Evolutionary conservation across 2,888 invertebrate species (phyloP).

Genomic region (Caenorhabditis imperialis): DNA sequence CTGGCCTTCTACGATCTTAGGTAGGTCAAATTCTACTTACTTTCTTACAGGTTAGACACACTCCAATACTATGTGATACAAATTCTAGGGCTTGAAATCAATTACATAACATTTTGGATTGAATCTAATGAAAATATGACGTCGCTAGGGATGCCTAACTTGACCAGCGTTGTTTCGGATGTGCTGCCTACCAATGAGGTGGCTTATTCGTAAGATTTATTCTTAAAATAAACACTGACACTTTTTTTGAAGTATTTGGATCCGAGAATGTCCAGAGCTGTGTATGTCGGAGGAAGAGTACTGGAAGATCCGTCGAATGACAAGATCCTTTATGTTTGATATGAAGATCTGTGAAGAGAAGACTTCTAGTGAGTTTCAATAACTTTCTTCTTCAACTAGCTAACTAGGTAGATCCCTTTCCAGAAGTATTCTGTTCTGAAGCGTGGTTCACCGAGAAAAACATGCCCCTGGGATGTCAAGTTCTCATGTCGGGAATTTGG

Average conservation of each 20-base stretch:
- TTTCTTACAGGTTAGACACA: background rate
- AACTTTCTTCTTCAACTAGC: background rate
- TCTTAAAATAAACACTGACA: background rate
- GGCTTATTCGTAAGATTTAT: slow-evolving; percentile 4
- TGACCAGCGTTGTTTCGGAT: background rate
- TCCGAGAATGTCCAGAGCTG: background rate
- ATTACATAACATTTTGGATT: slow-evolving; percentile 12
- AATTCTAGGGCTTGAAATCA: background rate
- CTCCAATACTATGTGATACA: no score
- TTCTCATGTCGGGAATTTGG: slow-evolving; percentile 39
- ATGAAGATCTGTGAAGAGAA: slow-evolving; percentile 1
- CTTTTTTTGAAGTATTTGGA: background rate
- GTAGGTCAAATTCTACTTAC: background rate
- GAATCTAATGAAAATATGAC: slow-evolving; percentile 6
- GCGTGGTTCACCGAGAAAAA: slow-evolving; percentile 2
- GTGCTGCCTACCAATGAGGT: slow-evolving; percentile 4
- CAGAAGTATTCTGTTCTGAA: slow-evolving; percentile 29
- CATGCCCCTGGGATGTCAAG: slow-evolving; percentile 34
- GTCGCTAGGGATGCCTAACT: slow-evolving; percentile 9
- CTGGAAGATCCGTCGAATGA: background rate
- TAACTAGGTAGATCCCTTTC: background rate
- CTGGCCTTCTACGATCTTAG: slow-evolving; percentile 2
- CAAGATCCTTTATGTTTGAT: slow-evolving; percentile 3
- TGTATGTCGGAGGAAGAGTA: slow-evolving; percentile 16
- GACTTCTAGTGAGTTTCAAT: background rate